Conservation (phyloP, 1,140 invertebrate species). For the Periplaneta americana region DNA sequence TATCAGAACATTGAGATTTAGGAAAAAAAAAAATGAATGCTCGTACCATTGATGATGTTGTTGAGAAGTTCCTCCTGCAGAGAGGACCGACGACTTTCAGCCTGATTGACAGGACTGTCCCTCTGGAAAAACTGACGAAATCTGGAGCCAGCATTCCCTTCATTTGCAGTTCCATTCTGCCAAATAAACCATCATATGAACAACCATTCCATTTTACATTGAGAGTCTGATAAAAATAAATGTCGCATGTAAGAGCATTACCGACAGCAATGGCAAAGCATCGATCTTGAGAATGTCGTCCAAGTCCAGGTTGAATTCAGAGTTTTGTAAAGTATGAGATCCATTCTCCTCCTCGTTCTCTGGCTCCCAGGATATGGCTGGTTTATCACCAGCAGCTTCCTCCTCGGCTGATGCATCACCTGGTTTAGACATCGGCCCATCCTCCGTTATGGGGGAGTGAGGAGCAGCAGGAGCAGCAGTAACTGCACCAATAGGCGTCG, state of each 20-base stretch:
- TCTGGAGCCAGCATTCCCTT: slow-evolving; percentile 44
- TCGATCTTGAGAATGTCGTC: slow-evolving; percentile 67
- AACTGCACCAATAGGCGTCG: not conserved
- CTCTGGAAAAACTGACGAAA: slow-evolving; percentile 59
- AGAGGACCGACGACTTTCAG: slow-evolving; percentile 50
- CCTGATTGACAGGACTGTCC: slow-evolving; percentile 44
- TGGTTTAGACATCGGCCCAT: not conserved
- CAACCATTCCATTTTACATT: too few relatives aligned
- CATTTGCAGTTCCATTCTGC: slow-evolving; percentile 50
- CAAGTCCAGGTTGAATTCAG: slow-evolving; percentile 56
- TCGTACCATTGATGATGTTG: slow-evolving; percentile 55
- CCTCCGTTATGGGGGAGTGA: not conserved
- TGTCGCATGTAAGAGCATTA: slow-evolving; percentile 28
- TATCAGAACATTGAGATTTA: too few relatives aligned
- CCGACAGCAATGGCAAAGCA: slow-evolving; percentile 51
- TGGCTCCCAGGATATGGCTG: not conserved
- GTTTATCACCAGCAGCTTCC: not conserved
- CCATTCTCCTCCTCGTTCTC: not conserved
- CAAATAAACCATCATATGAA: slow-evolving; percentile 4
- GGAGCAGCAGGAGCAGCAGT: not conserved
- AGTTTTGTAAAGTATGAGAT: slow-evolving; percentile 15
- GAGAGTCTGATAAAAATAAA: not conserved
- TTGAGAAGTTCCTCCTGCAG: slow-evolving; percentile 57
- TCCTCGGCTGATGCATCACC: not conserved
- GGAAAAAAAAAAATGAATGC: too few relatives aligned